Evolutionary conservation across 2,797 vertebrate species (phyloP).

Genomic region (Sebastes diploproa): DNA sequence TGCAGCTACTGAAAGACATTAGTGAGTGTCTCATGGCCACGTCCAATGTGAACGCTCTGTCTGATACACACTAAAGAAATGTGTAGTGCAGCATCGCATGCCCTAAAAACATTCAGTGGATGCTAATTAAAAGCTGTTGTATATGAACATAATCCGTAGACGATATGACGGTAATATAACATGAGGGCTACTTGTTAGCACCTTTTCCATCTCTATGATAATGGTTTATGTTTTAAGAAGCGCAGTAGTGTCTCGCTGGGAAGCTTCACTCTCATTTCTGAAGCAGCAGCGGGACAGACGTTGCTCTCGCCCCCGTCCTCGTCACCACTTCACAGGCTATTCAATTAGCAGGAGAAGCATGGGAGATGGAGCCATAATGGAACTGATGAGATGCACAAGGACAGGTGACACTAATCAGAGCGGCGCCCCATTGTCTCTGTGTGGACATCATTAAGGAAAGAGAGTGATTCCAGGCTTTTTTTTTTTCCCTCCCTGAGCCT

Average conservation of each 20-base stretch:
- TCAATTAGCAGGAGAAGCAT: constrained; percentile 79
- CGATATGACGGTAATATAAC: constrained; percentile 36
- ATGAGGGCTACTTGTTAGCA: constrained; percentile 49
- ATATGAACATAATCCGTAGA: constrained; percentile 6
- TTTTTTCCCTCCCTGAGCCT: constrained; percentile 24
- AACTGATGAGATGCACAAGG: constrained; percentile 82
- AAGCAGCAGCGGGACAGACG: constrained; percentile 67
- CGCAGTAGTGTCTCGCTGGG: constrained; percentile 42
- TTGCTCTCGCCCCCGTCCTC: constrained; percentile 65
- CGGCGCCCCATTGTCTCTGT: constrained; percentile 76
- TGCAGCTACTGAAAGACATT: neutral
- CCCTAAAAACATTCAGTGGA: neutral
- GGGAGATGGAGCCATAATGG: constrained; percentile 77
- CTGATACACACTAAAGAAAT: neutral
- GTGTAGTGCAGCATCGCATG: neutral
- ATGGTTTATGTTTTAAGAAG: constrained; percentile 54
- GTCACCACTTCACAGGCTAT: constrained; percentile 79
- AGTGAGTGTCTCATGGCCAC: neutral
- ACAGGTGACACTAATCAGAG: constrained; percentile 83
- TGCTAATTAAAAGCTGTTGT: constrained; percentile 22
- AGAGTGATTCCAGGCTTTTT: constrained; percentile 58
- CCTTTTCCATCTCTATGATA: constrained; percentile 46
- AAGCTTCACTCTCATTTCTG: constrained; percentile 63
- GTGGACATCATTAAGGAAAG: constrained; percentile 75
- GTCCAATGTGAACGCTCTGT: neutral